phyloP scores from a whole-genome alignment of 2,113 vertebrate genomes.

The Bettongia penicillata region DNA sequence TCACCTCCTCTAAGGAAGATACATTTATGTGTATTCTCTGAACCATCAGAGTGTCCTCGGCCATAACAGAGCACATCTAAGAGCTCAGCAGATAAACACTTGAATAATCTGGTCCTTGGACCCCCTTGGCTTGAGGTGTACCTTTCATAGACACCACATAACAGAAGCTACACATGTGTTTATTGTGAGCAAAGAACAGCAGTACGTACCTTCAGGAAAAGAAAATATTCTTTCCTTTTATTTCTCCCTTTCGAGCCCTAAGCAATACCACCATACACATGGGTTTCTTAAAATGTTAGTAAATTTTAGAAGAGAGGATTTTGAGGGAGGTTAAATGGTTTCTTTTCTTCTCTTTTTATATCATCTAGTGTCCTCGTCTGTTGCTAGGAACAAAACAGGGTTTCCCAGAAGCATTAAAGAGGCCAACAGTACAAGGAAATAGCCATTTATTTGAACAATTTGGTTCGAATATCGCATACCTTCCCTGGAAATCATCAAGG shows the following conservation, averaged over 20 bases:
- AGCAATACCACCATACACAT: neutral
- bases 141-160: neutral
- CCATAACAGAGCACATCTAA: neutral
- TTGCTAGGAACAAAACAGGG: neutral
- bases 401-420: neutral
- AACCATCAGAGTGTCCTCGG: neutral
- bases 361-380: neutral
- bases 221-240: neutral
- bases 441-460: neutral
- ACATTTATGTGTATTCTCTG: neutral
- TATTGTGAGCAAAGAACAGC: neutral
- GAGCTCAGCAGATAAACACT: neutral
- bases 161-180: neutral
- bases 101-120: neutral
- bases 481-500: neutral
- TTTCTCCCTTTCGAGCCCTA: neutral
- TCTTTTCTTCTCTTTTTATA: neutral
- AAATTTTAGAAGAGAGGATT: neutral
- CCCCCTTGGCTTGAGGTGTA: neutral
- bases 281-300: neutral
- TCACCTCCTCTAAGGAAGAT: neutral
- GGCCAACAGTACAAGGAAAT: neutral
- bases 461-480: neutral
- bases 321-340: neutral
- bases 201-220: neutral